Evolutionary conservation across 2,113 vertebrate species (phyloP), one percentile per base, ranked within the genome.

Genomic region (Henicopernis longicauda): DNA sequence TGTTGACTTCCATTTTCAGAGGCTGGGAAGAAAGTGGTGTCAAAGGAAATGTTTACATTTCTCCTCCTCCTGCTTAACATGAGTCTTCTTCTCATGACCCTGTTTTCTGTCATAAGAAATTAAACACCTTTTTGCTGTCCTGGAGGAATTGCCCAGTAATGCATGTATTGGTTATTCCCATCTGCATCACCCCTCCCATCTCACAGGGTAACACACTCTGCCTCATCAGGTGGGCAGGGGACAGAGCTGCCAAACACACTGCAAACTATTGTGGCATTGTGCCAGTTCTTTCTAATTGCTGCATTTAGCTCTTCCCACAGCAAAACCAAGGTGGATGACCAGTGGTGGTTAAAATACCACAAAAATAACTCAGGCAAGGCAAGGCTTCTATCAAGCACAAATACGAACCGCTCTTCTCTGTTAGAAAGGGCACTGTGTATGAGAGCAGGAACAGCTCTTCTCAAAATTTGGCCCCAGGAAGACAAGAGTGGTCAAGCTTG

Each of bases 211-310:
- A 3, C 2, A 3, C 34, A 10, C 44, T 42, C 20, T 31, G 36
- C 52, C 11, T 4, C 5, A 1, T 1, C 26, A 38, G n/a, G n/a
- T 3, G 9, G 38, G 34, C 4, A 40, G 6, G 15, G 32, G 57
- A n/a, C 38, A 55, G 71, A 45, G 45, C 34, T 5, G 9, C 31
- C 32, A 76, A 90, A 80, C 29, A 59, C n/a, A 55, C 20, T 9
- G 23, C 7, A 22, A 45, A 86, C 73, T 54, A 11, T 1, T 52
- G 31, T 21, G 72, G 27, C 55, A 36, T 31, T 45, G 12, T 38
- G 23, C 25, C 62, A 32, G 18, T 18, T 86, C 82, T 65, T 62
- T 18, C 63, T 54, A 57, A 34, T 34, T 90, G 26, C 31, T 76
- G 29, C 42, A 44, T 57, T 91, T 86, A 89, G 38, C 16, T 80